Evolutionary conservation across 1,140 invertebrate species (phyloP), one percentile per base, ranked within the genome.

Genomic region (Drosophila micromelanica): DNA sequence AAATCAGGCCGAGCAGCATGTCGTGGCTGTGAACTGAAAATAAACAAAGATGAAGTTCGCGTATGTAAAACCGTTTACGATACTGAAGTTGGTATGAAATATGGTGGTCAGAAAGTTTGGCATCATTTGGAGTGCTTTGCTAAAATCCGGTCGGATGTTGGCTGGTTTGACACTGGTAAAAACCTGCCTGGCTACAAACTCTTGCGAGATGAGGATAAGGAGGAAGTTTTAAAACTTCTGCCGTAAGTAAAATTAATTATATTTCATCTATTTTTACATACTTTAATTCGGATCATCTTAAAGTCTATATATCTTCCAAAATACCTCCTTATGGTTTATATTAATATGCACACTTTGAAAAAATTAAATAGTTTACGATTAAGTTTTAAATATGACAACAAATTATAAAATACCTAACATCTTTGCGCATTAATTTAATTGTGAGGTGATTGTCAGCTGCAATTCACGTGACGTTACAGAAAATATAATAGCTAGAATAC

Each of bases 81-180:
- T 56, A 96, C 95, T 70, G 96, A 97, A 75, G 93, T 96, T 45
- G 97, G 95, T 0, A 94, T 93, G 77, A 95, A 95, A 91, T 98
- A 95, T 93, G 97, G 97, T 12, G 96, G 96, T 0, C 93, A 96
- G 75, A 94, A 96, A 73, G 92, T 95, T 23, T 99, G 98, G 98
- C 95, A 98, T 92, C 98, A 99, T 93, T 92, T 98, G 8, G 96
- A 97, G 68, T 99, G 98, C 92, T 99, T 99, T 93, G 95, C 94
- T 6, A 63, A 86, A 70, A 43, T 92, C 11, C 73, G 91, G 1
- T 65, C 69, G 48, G 95, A 97, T 54, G 89, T 98, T 2, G 93
- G 95, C 38, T 99, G 96, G 93, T 95, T 94, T 90, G 96, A 94
- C 32, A 92, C 92, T 48, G 97, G 95, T 1, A 94, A 95, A 72